These are phyloP conservation scores for Pimephales promelas DNA, from an alignment of 2,113 vertebrate genomes.

Conservation along the genomic window DNA sequence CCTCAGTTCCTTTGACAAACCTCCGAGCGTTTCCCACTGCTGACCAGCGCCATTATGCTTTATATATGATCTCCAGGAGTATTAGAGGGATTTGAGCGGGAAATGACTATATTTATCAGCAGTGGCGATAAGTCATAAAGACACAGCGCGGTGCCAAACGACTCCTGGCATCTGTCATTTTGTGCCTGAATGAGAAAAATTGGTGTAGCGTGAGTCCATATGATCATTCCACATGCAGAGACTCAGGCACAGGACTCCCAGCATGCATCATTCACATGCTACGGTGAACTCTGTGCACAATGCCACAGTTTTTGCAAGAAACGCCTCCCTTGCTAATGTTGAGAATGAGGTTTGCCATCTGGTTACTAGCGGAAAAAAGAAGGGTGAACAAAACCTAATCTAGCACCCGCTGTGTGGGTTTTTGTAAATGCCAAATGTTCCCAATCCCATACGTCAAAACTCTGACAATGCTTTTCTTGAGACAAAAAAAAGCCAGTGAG, in stretches of 20 bases:
- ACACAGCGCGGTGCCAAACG: neutral
- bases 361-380: conserved; percentile 36
- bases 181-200: conserved; percentile 24
- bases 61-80: conserved; percentile 11
- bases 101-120: conserved; percentile 32
- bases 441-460: neutral
- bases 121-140: conserved; percentile 17
- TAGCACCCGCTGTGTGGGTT: conserved; percentile 40
- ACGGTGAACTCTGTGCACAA: conserved; percentile 31
- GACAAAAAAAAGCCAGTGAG: neutral
- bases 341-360: conserved; percentile 55
- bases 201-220: conserved; percentile 3
- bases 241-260: conserved; percentile 48
- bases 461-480: neutral
- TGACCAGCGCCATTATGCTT: conserved; percentile 21
- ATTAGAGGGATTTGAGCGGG: conserved; percentile 7
- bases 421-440: conserved; percentile 13
- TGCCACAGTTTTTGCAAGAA: conserved; percentile 32
- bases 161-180: conserved; percentile 36
- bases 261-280: conserved; percentile 53
- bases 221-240: conserved; percentile 38
- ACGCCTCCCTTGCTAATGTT: conserved; percentile 39
- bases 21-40: conserved; percentile 14
- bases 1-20: neutral
- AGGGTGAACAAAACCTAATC: conserved; percentile 48